These are phyloP conservation scores for Macrocentrus cingulum DNA, from an alignment of 1,140 invertebrate species.

Conservation along the genomic window DNA sequence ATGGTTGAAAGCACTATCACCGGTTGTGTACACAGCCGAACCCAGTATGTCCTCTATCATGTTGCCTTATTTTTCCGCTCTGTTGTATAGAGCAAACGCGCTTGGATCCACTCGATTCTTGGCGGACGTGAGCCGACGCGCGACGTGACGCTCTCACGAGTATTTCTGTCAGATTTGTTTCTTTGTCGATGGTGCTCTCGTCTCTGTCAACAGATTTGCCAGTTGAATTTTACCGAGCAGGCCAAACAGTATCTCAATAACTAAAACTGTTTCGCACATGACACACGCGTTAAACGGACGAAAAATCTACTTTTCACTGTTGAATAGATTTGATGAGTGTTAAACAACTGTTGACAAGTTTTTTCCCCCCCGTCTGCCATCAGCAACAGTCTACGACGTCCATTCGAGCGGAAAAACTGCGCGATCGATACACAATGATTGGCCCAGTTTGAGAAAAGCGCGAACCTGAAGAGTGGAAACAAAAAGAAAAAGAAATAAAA, in stretches of 20 bases:
- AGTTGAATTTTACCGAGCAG: conserved; percentile 7
- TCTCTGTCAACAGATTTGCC: conserved; percentile 20
- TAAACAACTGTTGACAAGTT: too few species aligned
- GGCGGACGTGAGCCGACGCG: conserved; percentile 25
- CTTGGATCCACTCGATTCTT: conserved; percentile 19
- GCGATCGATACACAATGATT: conserved; percentile 18
- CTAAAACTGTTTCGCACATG: too few species aligned
- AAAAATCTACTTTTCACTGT: too few species aligned
- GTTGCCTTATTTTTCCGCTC: neutral
- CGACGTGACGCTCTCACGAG: conserved; percentile 26
- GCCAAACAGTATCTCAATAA: too few species aligned
- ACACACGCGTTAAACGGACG: too few species aligned
- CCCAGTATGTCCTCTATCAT: too few species aligned
- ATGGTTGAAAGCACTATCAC: conserved; percentile 19
- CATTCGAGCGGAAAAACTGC: conserved; percentile 2
- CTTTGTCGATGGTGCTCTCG: conserved; percentile 22
- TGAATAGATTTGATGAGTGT: too few species aligned
- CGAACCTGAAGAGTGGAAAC: conserved; percentile 16
- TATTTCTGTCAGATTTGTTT: conserved; percentile 26
- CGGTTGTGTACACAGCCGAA: conserved; percentile 8
- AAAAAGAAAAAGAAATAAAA: conserved; percentile 6
- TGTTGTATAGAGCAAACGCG: conserved; percentile 14
- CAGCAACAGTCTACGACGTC: neutral
- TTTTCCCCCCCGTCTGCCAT: too few species aligned
- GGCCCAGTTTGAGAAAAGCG: conserved; percentile 22